Base-by-base conservation (phyloP, 2,888 invertebrate species). In the Pseudococcus longispinus region DNA sequence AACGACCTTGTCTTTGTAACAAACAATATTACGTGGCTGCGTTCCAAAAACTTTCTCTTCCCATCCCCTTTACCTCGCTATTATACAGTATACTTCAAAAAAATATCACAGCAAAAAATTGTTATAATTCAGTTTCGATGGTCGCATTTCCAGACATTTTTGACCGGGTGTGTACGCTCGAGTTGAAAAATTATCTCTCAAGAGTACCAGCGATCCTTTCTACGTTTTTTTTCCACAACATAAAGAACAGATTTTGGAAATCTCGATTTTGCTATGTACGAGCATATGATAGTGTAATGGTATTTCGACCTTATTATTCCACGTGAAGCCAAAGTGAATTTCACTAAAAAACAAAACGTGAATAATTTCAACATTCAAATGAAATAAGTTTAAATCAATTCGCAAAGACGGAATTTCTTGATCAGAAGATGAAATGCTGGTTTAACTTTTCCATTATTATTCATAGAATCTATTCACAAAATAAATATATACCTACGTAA, bases 41-140 rank as follows among this genome's bases (percentile, higher is more conserved):
- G 37, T 74, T 74, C 74, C 74, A 74, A 74, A 37, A 74, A 74
- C 32, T 0, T 1, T 70, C 26, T 8, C 23, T 70, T 37, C 46
- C 15, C 51, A n/a, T n/a, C 1, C 51, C 15, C n/a, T 51, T 5
- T 51, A 3, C 3, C 8, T 4, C 51, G 20, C 26, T 65, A 26
- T 65, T 26, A 23, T 26, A 26, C 26, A 60, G 65, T 65, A 65
- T 65, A 32, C 37, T 32, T 51, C 4, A 18, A 51, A 51, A 51
- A 51, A 51, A 32, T 37, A 37, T 13, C 32, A 29, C 0, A 4
- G 9, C 9, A 74, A 74, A 70, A 74, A 74, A 74, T 74, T 32
- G 74, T 74, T 74, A 74, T 74, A 74, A 74, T 74, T 74, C 74
- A 74, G 74, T 74, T 74, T 37, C 74, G 37, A 74, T 74, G 74